Conservation (phyloP, 2,888 invertebrate genomes). For the Petrophora chlorosata region DNA sequence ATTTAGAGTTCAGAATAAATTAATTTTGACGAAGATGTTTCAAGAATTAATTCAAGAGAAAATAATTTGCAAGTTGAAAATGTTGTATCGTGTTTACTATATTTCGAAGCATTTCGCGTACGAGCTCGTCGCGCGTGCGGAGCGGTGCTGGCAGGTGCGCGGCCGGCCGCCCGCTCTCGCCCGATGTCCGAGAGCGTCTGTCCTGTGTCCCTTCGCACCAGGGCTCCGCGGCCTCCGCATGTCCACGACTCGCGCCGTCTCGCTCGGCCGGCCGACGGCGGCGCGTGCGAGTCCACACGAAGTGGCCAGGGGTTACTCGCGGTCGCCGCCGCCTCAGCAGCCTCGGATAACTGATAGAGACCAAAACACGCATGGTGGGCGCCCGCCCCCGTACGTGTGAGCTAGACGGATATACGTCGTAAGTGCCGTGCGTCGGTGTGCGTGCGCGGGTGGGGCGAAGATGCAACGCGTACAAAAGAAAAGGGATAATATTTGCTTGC, state of each 20-base stretch:
- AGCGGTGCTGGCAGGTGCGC: slow-evolving; percentile 76
- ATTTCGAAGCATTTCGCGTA: slow-evolving; percentile 63
- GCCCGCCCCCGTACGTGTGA: slow-evolving; percentile 55
- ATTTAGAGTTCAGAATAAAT: slow-evolving; percentile 36
- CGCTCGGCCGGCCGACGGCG: slow-evolving; percentile 78
- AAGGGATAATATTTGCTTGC: slow-evolving; percentile 84
- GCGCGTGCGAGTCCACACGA: slow-evolving; percentile 82
- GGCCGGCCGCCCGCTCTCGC: slow-evolving; percentile 83
- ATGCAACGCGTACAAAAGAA: slow-evolving; percentile 83
- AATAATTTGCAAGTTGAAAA: slow-evolving; percentile 45
- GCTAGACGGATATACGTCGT: slow-evolving; percentile 68
- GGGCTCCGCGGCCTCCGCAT: slow-evolving; percentile 78
- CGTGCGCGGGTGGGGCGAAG: slow-evolving; percentile 84
- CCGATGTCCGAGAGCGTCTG: slow-evolving; percentile 84
- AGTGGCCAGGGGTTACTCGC: slow-evolving; percentile 84
- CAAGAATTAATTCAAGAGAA: slow-evolving; percentile 40
- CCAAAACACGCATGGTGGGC: slow-evolving; percentile 51
- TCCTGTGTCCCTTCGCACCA: slow-evolving; percentile 83
- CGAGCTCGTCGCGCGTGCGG: slow-evolving; percentile 70
- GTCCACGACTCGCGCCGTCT: slow-evolving; percentile 77
- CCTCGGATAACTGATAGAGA: slow-evolving; percentile 77
- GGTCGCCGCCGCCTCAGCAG: slow-evolving; percentile 78
- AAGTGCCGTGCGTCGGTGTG: slow-evolving; percentile 80
- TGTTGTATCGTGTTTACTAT: slow-evolving; percentile 65
- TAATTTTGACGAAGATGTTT: slow-evolving; percentile 18